Conservation (phyloP, 2,888 invertebrate species). For the Oscheius myriophilus region DNA sequence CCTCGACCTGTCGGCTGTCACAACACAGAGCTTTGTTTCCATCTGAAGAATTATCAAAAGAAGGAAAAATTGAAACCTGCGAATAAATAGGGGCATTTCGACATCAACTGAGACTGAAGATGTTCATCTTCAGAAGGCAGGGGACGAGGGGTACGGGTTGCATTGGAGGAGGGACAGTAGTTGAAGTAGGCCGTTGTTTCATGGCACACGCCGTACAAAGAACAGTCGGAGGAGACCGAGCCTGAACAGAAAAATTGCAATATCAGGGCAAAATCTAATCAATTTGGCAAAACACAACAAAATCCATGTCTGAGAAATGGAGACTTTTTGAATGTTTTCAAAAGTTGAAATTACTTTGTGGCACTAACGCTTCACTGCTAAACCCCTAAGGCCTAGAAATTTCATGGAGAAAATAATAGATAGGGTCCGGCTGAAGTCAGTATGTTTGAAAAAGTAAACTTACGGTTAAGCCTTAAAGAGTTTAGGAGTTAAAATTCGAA, state of each 20-base stretch:
- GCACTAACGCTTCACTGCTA: too few species aligned
- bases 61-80: neutral
- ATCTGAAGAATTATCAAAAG: conserved; percentile 8
- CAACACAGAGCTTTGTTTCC: conserved; percentile 14
- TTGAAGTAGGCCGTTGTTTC: conserved; percentile 14
- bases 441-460: too few species aligned
- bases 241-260: neutral
- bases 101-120: conserved; percentile 11
- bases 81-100: conserved; percentile 22
- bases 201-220: conserved; percentile 23
- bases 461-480: too few species aligned
- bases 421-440: too few species aligned
- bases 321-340: too few species aligned
- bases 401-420: too few species aligned
- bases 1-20: conserved; percentile 16
- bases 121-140: conserved; percentile 8
- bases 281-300: too few species aligned
- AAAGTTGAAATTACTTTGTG: too few species aligned
- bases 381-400: too few species aligned
- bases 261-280: too few species aligned
- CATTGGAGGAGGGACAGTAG: conserved; percentile 20
- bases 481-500: too few species aligned
- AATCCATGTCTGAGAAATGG: too few species aligned
- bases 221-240: neutral
- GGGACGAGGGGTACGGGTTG: neutral